Evolutionary conservation across 2,888 invertebrate species (phyloP).

Genomic region (Ommatoiulus sabulosus): DNA sequence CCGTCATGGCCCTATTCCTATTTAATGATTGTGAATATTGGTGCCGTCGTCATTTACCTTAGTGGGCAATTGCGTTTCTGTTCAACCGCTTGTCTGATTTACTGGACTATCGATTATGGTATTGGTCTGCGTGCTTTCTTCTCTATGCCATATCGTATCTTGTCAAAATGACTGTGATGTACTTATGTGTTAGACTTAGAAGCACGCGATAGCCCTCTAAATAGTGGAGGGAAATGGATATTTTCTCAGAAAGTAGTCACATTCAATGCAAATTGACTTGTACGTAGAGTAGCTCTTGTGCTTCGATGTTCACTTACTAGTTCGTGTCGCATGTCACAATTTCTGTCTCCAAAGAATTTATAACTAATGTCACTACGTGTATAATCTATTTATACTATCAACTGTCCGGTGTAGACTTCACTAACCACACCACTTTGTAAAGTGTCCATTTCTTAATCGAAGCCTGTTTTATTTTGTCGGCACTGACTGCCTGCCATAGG

Average conservation of each 20-base stretch:
- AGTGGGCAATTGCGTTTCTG: not conserved
- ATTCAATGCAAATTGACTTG: conserved; percentile 23
- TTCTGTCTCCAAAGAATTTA: not conserved
- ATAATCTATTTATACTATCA: not conserved
- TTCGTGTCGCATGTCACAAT: conserved; percentile 36
- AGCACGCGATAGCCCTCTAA: conserved; percentile 36
- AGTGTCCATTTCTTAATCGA: not conserved
- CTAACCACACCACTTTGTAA: not conserved
- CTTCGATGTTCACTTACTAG: conserved; percentile 6
- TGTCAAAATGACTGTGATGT: conserved; percentile 42
- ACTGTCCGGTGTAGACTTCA: conserved; percentile 30
- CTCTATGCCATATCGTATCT: conserved; percentile 31
- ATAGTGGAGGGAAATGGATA: conserved; percentile 20
- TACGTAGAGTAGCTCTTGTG: conserved; percentile 15
- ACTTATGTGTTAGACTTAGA: conserved; percentile 32
- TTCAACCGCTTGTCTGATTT: conserved; percentile 3
- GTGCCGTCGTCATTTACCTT: not conserved
- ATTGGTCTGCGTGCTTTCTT: conserved; percentile 43
- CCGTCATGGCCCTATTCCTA: not conserved
- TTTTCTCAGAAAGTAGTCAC: conserved; percentile 30
- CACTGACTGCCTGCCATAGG: conserved; percentile 13
- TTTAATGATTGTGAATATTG: not conserved
- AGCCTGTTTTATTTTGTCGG: not conserved
- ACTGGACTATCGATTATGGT: conserved; percentile 40
- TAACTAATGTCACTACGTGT: not conserved